Evolutionary conservation across 2,113 vertebrate genomes (phyloP).

Genomic region (Kryptolebias marmoratus): DNA sequence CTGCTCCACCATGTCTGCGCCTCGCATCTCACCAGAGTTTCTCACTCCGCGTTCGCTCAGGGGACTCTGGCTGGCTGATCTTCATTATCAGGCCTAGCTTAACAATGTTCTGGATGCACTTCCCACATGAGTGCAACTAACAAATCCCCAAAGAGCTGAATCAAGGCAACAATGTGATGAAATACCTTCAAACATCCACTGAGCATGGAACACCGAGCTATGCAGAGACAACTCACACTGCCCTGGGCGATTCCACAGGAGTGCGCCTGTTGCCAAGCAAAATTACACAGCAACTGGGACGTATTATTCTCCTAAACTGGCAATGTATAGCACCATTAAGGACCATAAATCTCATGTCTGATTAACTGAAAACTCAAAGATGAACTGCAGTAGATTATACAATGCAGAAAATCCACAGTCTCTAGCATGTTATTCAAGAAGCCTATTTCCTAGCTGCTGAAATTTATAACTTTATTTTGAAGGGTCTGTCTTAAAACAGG

Average conservation of each 20-base stretch:
- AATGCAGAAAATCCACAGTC: conserved; percentile 14
- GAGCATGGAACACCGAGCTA: conserved; percentile 69
- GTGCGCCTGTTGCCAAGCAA: conserved; percentile 78
- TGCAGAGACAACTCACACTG: conserved; percentile 69
- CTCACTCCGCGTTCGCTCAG: conserved; percentile 62
- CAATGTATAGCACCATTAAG: conserved; percentile 77
- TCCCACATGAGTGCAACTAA: conserved; percentile 79
- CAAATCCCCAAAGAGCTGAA: conserved; percentile 80
- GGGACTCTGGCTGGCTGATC: conserved; percentile 77
- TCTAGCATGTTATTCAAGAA: conserved; percentile 18
- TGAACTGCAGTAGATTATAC: conserved; percentile 39
- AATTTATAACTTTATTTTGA: not conserved
- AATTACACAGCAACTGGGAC: conserved; percentile 80
- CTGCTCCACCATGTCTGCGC: conserved; percentile 59
- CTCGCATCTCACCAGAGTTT: conserved; percentile 62
- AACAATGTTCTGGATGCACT: conserved; percentile 80
- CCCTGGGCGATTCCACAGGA: conserved; percentile 75
- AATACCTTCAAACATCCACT: conserved; percentile 79
- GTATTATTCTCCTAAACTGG: conserved; percentile 80
- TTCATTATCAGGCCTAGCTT: conserved; percentile 77
- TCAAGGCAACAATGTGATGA: conserved; percentile 79
- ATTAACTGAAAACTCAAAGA: conserved; percentile 65
- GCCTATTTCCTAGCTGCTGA: not conserved
- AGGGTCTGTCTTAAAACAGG: not conserved
- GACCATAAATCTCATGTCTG: conserved; percentile 75